Conservation (phyloP, 2,797 vertebrate species). For the Melanotaenia nigrans region DNA sequence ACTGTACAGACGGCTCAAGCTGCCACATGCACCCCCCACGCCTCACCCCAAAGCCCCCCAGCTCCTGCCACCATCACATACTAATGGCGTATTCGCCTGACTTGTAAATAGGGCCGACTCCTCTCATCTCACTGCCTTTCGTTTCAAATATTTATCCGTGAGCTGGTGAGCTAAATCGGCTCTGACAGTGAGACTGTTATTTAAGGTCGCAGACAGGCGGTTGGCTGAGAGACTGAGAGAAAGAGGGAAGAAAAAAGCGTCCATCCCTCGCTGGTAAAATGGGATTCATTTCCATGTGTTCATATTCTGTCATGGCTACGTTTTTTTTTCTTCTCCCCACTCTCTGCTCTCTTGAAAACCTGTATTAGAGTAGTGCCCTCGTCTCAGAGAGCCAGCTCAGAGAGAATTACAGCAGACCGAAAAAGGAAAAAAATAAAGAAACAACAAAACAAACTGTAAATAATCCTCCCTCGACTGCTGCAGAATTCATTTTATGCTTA, state of each 20-base stretch:
- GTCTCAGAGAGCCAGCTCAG: constrained; percentile 46
- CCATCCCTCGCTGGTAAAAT: constrained; percentile 74
- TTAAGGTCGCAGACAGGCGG: constrained; percentile 84
- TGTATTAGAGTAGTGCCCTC: constrained; percentile 65
- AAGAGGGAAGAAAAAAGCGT: constrained; percentile 24
- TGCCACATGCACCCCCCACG: neutral
- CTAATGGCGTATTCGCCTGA: constrained; percentile 72
- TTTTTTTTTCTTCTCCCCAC: constrained; percentile 13
- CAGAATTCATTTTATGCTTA: constrained; percentile 54
- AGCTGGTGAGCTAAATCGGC: constrained; percentile 80
- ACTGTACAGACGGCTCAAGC: constrained; percentile 71
- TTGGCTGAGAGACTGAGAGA: constrained; percentile 46
- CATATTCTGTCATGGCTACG: constrained; percentile 76
- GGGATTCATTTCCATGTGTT: constrained; percentile 84
- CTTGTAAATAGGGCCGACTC: constrained; percentile 81
- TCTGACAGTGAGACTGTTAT: constrained; percentile 85
- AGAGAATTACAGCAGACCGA: constrained; percentile 61
- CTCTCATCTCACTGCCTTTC: constrained; percentile 82
- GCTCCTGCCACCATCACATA: constrained; percentile 56
- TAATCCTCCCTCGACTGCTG: constrained; percentile 51
- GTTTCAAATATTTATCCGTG: constrained; percentile 86
- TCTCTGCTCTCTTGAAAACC: constrained; percentile 52
- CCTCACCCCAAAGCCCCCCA: neutral
- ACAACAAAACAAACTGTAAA: constrained; percentile 45
- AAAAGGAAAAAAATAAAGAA: constrained; percentile 3